Percentiles rank a stretch among this genome's conserved stretches.
These are phyloP conservation scores for Drosophila histrio DNA, from an alignment of 2,888 invertebrate species.

Conservation along the genomic window DNA sequence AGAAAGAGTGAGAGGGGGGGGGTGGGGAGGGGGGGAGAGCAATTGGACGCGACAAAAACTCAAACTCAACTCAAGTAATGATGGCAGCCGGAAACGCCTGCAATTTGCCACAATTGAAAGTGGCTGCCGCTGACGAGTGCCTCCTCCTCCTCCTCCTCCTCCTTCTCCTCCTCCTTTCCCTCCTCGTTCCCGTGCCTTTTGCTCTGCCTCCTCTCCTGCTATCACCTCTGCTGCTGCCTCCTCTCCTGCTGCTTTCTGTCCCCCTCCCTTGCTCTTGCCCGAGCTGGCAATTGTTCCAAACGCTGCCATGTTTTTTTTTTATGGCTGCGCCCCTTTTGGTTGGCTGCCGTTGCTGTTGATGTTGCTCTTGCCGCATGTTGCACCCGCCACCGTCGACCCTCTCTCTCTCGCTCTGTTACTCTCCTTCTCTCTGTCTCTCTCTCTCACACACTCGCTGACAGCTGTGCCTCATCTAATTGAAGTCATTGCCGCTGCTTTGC, in stretches of 20 bases:
- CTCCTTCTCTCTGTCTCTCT: conserved; percentile 5
- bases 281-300: conserved; percentile 35
- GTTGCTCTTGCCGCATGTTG: conserved; percentile 25
- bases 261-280: neutral
- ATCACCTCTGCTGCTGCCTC: neutral
- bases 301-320: conserved; percentile 63
- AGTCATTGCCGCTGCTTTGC: conserved; percentile 67
- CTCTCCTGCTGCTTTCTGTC: neutral
- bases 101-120: conserved; percentile 80
- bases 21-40: conserved; percentile 1
- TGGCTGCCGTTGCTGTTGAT: conserved; percentile 35
- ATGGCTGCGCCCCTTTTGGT: conserved; percentile 72
- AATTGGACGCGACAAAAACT: conserved; percentile 16
- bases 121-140: conserved; percentile 60
- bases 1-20: neutral
- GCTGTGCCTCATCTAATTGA: conserved; percentile 65
- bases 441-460: conserved; percentile 5
- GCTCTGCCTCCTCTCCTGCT: neutral
- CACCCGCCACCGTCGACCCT: conserved; percentile 57
- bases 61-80: conserved; percentile 55
- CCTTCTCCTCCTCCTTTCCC: neutral
- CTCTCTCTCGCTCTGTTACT: conserved; percentile 8
- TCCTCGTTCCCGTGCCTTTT: neutral
- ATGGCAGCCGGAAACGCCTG: conserved; percentile 82
- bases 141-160: conserved; percentile 10